Base-by-base conservation (phyloP, 2,888 invertebrate genomes). In the Synanthedon myopaeformis region DNA sequence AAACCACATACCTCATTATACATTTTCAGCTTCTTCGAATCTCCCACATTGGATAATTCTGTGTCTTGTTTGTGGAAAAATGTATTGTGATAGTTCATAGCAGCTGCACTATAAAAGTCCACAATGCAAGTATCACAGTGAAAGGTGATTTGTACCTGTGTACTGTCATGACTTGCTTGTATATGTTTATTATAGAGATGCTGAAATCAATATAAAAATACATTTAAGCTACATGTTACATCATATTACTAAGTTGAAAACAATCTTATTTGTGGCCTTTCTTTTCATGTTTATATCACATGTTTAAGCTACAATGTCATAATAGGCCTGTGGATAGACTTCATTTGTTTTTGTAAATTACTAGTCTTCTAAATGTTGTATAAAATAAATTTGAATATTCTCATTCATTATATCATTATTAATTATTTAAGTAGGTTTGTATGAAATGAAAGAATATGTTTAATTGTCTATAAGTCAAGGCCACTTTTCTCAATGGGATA, bases 151-250 rank as follows among this genome's bases (percentile, higher is more conserved):
- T 52, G 48, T 51, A 4, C 53, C 54, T 5, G 52, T 51, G 28
- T 4, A 35, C 35, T 51, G 41, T 19, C 56, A 42, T 64, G 61
- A 17, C n/a, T 60, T 10, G 28, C 66, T 57, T 74, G 67, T 57
- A 90, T 69, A 67, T 92, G 92, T 62, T 89, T 89, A 64, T 91
- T 91, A 60, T 89, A 85, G 23, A 90, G 76, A 59, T 89, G 89
- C 90, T 91, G 78, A 55, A 86, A 51, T n/a, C 28, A 64, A 67
- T 57, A 58, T 58, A 53, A 52, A 49, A 51, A 49, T 41, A 45
- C 6, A 45, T 45, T 14, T 13, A 45, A 45, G 4, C 14, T 45
- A 45, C 4, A 13, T 42, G 1, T 42, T 42, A 12, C 13, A n/a
- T 45, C 12, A 45, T 13, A 14, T 45, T 45, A 45, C 45, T 13